Evolutionary conservation across 2,797 vertebrate species (phyloP).

Genomic region (Poecile montanus): DNA sequence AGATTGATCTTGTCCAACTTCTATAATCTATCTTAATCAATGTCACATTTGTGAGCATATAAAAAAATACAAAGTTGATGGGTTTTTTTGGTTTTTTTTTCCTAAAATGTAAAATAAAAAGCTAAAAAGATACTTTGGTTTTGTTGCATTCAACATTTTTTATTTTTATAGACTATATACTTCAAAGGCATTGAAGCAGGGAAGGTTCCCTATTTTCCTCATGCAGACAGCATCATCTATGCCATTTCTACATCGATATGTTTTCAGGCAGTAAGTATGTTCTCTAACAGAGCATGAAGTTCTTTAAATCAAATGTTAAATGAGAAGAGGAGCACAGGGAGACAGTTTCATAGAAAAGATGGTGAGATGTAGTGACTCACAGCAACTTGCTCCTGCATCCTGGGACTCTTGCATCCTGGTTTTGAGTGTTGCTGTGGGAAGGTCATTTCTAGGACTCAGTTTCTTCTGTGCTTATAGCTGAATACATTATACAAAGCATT

Average conservation of each 20-base stretch:
- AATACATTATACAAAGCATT: neutral
- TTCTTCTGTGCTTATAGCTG: neutral
- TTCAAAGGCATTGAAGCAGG: constrained; percentile 98
- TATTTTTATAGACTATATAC: constrained; percentile 88
- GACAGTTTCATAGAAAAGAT: neutral
- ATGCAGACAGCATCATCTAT: constrained; percentile 94
- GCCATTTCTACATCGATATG: constrained; percentile 96
- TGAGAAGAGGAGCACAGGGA: neutral
- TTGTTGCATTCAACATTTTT: neutral
- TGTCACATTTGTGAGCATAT: neutral
- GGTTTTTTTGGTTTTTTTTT: neutral
- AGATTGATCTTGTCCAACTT: neutral
- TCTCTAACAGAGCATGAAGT: neutral
- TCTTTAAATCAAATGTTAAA: neutral
- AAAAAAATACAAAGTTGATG: neutral
- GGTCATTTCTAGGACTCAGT: neutral
- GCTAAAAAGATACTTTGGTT: neutral
- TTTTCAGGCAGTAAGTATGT: constrained; percentile 93
- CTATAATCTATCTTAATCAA: neutral
- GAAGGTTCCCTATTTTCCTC: constrained; percentile 92
- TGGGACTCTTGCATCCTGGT: neutral
- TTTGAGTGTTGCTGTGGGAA: neutral
- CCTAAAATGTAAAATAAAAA: neutral
- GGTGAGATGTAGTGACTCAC: neutral
- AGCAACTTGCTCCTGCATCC: neutral